Conservation (phyloP, 2,888 invertebrate species). For the Saturnia pavonia region DNA sequence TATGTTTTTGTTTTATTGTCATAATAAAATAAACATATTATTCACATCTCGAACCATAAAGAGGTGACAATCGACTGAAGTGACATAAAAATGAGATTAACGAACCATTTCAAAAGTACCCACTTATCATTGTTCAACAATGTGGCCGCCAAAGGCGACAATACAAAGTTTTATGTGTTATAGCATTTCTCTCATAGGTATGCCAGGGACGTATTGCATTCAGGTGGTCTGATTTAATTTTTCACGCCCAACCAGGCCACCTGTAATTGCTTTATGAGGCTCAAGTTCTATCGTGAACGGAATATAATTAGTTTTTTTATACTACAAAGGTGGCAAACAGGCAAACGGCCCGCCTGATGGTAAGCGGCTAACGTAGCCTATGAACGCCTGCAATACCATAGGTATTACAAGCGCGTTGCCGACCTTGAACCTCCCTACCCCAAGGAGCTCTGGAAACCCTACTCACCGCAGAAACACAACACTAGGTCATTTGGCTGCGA, state of each 20-base stretch:
- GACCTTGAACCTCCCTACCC: too few relatives aligned
- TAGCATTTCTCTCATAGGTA: neutral
- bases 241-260: too few relatives aligned
- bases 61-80: conserved; percentile 5
- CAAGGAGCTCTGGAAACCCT: too few relatives aligned
- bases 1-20: conserved; percentile 11
- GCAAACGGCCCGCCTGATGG: too few relatives aligned
- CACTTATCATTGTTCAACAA: conserved; percentile 4
- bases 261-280: neutral
- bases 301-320: too few relatives aligned
- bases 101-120: conserved; percentile 7
- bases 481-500: too few relatives aligned
- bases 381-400: too few relatives aligned
- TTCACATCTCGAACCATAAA: conserved; percentile 13
- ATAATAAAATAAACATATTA: conserved; percentile 12
- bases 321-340: too few relatives aligned
- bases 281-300: too few relatives aligned
- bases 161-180: conserved; percentile 2
- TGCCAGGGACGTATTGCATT: neutral
- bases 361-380: too few relatives aligned
- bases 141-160: neutral
- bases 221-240: neutral
- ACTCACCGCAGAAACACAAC: too few relatives aligned
- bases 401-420: too few relatives aligned
- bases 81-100: conserved; percentile 6